Evolutionary conservation across 2,113 vertebrate genomes (phyloP).

Genomic region (Otis tarda): DNA sequence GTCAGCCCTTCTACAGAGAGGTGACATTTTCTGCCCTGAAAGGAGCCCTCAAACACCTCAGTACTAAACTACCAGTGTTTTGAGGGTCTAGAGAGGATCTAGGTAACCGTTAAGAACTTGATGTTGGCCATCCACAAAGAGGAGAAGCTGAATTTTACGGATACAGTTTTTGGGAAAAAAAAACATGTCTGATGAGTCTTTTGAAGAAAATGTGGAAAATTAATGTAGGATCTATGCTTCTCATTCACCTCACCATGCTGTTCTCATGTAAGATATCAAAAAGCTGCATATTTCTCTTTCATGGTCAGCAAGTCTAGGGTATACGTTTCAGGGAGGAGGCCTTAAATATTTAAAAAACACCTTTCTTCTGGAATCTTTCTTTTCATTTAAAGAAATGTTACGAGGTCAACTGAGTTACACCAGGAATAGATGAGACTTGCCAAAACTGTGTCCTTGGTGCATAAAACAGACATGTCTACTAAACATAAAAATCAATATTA

Average conservation of each 20-base stretch:
- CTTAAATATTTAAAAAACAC: not conserved
- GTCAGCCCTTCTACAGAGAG: not conserved
- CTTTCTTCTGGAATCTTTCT: not conserved
- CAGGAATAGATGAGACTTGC: not conserved
- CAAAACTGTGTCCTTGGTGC: not conserved
- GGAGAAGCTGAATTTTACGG: not conserved
- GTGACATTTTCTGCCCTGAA: not conserved
- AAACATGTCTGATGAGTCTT: not conserved
- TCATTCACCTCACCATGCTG: not conserved
- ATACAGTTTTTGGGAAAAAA: not conserved
- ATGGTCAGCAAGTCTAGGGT: not conserved
- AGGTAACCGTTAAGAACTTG: rapidly evolving
- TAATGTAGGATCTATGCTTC: not conserved
- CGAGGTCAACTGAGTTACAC: not conserved
- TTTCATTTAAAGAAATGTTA: not conserved
- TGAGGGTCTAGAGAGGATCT: not conserved
- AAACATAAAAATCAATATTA: not conserved
- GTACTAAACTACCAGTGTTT: rapidly evolving
- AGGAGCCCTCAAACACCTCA: not conserved
- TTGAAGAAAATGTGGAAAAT: not conserved
- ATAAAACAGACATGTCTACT: not conserved
- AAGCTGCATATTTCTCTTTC: rapidly evolving
- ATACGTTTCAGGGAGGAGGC: too few species aligned
- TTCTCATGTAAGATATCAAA: not conserved
- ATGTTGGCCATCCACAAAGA: not conserved